Evolutionary conservation across 2,888 invertebrate species (phyloP).

Genomic region (Adela reaumurella): DNA sequence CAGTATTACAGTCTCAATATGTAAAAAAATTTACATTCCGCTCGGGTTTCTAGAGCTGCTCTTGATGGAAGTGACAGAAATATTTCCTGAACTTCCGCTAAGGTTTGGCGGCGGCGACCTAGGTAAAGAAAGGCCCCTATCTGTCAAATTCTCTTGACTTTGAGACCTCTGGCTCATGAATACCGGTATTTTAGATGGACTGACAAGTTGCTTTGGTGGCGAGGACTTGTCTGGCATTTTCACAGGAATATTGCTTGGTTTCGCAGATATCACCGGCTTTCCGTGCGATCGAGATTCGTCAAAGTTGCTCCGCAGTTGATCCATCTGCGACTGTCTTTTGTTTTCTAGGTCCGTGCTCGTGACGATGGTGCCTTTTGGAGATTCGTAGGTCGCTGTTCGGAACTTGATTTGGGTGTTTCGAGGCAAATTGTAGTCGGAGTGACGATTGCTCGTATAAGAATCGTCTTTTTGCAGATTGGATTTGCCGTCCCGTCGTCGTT

Average conservation of each 20-base stretch:
- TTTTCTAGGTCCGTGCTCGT: slow-evolving; percentile 52
- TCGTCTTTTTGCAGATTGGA: too few relatives aligned
- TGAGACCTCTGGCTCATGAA: slow-evolving; percentile 46
- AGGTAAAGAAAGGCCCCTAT: slow-evolving; percentile 35
- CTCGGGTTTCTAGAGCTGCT: slow-evolving; percentile 56
- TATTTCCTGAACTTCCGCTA: slow-evolving; percentile 37
- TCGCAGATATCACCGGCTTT: slow-evolving; percentile 37
- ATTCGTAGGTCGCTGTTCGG: slow-evolving; percentile 62
- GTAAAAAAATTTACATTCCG: slow-evolving; percentile 21
- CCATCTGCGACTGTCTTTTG: slow-evolving; percentile 53
- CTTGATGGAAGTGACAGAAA: slow-evolving; percentile 62
- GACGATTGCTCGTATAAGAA: slow-evolving; percentile 39
- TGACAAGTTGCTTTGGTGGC: slow-evolving; percentile 25
- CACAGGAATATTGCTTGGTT: slow-evolving; percentile 48
- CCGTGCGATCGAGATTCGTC: slow-evolving; percentile 8
- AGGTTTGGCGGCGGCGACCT: slow-evolving; percentile 36
- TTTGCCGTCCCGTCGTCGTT: too few relatives aligned
- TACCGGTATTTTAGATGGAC: slow-evolving; percentile 52
- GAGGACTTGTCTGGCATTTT: slow-evolving; percentile 29
- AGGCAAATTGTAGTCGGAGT: slow-evolving; percentile 49
- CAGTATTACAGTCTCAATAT: too few relatives aligned
- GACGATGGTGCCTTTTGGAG: slow-evolving; percentile 51
- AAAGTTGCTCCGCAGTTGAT: slow-evolving; percentile 28
- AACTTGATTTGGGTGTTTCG: slow-evolving; percentile 59
- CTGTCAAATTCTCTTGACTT: slow-evolving; percentile 47